These are phyloP conservation scores for Catocala fraxini DNA, from an alignment of 2,888 invertebrate species.

Conservation along the genomic window DNA sequence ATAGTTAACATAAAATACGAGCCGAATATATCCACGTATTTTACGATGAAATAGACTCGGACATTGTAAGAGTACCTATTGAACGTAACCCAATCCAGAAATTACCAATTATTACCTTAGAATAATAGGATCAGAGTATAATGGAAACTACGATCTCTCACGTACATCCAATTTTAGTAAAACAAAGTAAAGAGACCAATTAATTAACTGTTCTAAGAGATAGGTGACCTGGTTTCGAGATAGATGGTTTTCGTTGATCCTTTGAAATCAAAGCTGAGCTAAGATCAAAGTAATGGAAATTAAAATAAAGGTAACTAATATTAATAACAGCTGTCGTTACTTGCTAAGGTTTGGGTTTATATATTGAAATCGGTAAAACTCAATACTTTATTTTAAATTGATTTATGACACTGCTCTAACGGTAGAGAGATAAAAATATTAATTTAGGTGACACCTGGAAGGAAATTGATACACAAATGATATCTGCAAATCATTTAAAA, in stretches of 20 bases:
- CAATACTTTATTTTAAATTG: no score
- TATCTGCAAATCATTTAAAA: no score
- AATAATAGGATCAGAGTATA: constrained; percentile 30
- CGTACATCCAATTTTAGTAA: constrained; percentile 29
- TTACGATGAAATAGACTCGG: not conserved
- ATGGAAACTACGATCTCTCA: constrained; percentile 24
- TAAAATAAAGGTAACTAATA: no score
- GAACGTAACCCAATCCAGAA: constrained; percentile 14
- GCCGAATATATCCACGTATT: constrained; percentile 4
- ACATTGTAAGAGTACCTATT: constrained; percentile 16
- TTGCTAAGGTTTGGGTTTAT: no score
- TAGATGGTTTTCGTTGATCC: constrained; percentile 14
- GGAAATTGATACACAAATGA: no score
- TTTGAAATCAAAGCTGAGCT: not conserved
- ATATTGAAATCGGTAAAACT: no score
- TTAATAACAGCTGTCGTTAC: no score
- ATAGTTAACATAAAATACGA: constrained; percentile 6
- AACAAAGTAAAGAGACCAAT: constrained; percentile 45
- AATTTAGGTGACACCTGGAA: no score
- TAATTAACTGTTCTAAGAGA: constrained; percentile 39
- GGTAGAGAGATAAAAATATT: no score
- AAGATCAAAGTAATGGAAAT: not conserved
- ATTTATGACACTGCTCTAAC: no score
- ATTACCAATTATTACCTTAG: constrained; percentile 30
- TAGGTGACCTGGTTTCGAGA: constrained; percentile 27